phyloP scores from a whole-genome alignment of 2,888 invertebrate species.

The Pardosa pseudoannulata region DNA sequence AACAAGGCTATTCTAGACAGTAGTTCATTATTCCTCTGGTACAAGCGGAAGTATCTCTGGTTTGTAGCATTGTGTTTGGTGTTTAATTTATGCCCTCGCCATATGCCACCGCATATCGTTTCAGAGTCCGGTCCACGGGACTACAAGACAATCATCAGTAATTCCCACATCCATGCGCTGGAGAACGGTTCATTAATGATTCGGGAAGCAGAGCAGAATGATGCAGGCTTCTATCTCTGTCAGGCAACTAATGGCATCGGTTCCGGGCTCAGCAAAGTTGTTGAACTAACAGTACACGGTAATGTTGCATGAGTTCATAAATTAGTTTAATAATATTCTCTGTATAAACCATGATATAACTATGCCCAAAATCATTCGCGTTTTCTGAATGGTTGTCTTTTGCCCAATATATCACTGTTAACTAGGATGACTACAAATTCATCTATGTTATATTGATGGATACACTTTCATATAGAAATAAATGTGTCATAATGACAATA shows the following conservation, averaged over 20 bases:
- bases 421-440: too few species aligned
- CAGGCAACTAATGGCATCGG: conserved; percentile 75
- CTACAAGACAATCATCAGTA: conserved; percentile 74
- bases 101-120: conserved; percentile 5
- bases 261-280: conserved; percentile 74
- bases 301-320: conserved; percentile 73
- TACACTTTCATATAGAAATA: too few species aligned
- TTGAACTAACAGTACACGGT: conserved; percentile 74
- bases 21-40: too few species aligned
- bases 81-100: neutral
- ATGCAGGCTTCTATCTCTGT: conserved; percentile 90
- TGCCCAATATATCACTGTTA: too few species aligned
- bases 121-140: conserved; percentile 58
- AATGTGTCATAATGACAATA: too few species aligned
- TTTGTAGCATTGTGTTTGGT: too few species aligned
- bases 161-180: conserved; percentile 84
- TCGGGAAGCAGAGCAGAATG: conserved; percentile 92
- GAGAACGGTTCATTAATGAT: conserved; percentile 95
- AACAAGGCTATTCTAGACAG: too few species aligned
- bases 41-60: too few species aligned
- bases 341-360: too few species aligned
- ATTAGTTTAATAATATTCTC: neutral
- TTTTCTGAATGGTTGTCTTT: too few species aligned
- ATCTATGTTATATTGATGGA: too few species aligned
- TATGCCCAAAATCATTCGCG: too few species aligned